Evolutionary conservation across 2,797 vertebrate genomes (phyloP).

Genomic region (Squalus acanthias): DNA sequence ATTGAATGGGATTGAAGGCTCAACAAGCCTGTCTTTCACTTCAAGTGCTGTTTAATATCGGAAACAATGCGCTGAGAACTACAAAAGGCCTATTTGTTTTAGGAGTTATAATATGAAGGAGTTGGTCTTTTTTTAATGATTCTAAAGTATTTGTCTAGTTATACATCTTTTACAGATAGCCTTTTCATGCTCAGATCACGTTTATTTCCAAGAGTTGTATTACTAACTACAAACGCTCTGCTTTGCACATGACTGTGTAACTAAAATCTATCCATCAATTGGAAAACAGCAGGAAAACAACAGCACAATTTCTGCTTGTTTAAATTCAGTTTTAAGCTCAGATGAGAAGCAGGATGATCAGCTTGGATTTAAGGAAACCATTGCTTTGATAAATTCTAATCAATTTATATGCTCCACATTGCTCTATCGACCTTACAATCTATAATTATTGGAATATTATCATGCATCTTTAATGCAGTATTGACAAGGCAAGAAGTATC

Average conservation of each 20-base stretch:
- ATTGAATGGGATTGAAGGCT: background rate
- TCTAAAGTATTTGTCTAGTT: background rate
- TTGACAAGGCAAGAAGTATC: background rate
- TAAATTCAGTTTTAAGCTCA: background rate
- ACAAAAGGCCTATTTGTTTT: no score
- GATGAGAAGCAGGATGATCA: background rate
- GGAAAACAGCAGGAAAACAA: background rate
- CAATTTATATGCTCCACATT: background rate
- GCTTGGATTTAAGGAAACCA: background rate
- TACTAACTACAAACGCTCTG: background rate
- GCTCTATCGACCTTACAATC: background rate
- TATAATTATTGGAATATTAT: background rate
- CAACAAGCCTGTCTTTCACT: background rate
- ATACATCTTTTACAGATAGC: background rate
- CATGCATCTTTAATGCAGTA: background rate
- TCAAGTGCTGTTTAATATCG: background rate
- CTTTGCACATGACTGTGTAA: no score
- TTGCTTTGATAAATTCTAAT: background rate
- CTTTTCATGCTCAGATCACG: background rate
- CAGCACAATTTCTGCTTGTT: background rate
- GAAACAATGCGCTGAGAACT: background rate
- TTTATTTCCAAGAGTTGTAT: no score
- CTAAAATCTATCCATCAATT: background rate
- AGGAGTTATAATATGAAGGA: background rate
- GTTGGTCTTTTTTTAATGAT: background rate